phyloP scores from a whole-genome alignment of 2,797 vertebrate species.

The Catamblyrhynchus diadema region DNA sequence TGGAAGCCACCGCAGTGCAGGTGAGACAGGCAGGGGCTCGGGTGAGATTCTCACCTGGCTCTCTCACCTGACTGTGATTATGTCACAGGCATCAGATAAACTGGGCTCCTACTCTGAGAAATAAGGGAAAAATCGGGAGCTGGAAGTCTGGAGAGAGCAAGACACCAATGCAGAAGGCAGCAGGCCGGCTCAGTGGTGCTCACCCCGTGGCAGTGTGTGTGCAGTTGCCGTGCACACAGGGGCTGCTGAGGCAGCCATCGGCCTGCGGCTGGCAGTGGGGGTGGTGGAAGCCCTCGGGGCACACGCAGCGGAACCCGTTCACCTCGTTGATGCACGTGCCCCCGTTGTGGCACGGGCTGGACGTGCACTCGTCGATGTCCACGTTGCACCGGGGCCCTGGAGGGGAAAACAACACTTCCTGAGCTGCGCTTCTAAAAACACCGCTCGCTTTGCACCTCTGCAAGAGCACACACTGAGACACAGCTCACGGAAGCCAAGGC shows the following conservation, averaged over 20 bases:
- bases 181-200: neutral
- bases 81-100: neutral
- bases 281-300: slow-evolving; percentile 85
- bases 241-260: slow-evolving; percentile 84
- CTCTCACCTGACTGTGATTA: neutral
- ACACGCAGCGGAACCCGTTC: slow-evolving; percentile 85
- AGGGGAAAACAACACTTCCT: neutral
- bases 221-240: slow-evolving; percentile 86
- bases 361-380: slow-evolving; percentile 88
- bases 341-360: slow-evolving; percentile 88
- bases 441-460: neutral
- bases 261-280: slow-evolving; percentile 86
- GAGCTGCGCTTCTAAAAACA: neutral
- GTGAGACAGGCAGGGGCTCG: neutral
- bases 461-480: neutral
- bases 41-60: too few species aligned
- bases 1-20: neutral
- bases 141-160: neutral
- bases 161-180: accelerated
- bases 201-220: slow-evolving; percentile 84
- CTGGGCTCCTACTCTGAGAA: neutral
- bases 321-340: slow-evolving; percentile 86
- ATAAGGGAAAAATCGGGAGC: neutral
- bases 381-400: slow-evolving; percentile 83
- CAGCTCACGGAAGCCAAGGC: neutral